Evolutionary conservation across 1,140 invertebrate genomes (phyloP), one percentile per base, ranked within the genome.

Genomic region (Whitmania pigra): DNA sequence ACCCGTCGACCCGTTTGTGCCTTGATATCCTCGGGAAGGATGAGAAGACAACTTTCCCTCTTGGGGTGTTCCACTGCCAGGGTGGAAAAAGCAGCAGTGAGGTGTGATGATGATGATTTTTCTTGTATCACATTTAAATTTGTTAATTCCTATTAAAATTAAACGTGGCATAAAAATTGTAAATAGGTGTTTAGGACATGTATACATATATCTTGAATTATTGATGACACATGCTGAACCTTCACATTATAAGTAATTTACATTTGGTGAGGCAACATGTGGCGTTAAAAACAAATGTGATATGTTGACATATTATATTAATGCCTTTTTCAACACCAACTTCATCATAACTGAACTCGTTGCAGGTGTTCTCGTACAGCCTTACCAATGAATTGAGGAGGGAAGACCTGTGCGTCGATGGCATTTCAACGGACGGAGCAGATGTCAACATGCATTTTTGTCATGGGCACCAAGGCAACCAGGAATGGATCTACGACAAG

Each of bases 11-110:
- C 2, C 85, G 86, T 71, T 80, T 91, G 69, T 93, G 91, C 82
- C 82, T 93, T 57, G 91, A 94, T 82, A 89, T 88, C 77, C 81
- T 93, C 72, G 88, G 90, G 77, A 83, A 87, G 60, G 85, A 87
- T 76, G 89, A 89, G 76, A 86, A 88, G 71, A 84, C 86, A 69
- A 84, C 87, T 2, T 88, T 88, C 78, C 81, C 86, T 75, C 79
- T 90, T 70, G 90, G 89, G 49, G 77, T 90, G 66, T 93, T 90
- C 81, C 82, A 82, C 68, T 93, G 91, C 80, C 90, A 92, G 83
- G 79, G 82, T 11, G 86, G 85, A 72, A 79, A 88, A 27, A 87
- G 86, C 75, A 79, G 83, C 29, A 85, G 80, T 75, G 85, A 87
- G 82, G 85, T 86, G 79, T 76, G 72, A 31, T 63, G 29, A 13